Conservation (phyloP, 2,113 vertebrate species). For the Melanerpes aurifrons region DNA sequence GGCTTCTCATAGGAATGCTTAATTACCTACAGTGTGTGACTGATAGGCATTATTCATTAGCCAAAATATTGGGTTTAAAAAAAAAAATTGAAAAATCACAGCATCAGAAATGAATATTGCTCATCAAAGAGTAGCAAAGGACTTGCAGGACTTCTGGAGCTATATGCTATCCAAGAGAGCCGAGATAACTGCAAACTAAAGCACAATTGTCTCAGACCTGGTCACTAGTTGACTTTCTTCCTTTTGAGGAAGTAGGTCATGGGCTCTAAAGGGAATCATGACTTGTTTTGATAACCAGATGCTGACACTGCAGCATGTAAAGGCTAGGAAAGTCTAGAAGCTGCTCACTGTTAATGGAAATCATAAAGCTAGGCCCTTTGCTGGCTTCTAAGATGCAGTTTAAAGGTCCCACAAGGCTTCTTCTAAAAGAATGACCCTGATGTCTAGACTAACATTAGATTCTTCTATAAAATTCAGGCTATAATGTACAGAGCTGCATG, state of each 20-base stretch:
- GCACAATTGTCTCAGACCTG: background rate
- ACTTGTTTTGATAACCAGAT: background rate
- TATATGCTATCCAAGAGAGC: rapidly evolving
- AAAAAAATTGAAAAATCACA: background rate
- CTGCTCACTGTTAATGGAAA: background rate
- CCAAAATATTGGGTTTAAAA: background rate
- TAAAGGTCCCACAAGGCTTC: background rate
- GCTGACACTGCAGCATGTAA: background rate
- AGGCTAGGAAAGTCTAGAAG: background rate
- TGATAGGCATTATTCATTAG: background rate
- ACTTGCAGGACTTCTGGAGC: background rate
- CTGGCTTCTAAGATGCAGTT: background rate
- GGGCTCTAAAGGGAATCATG: background rate
- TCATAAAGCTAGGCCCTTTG: background rate
- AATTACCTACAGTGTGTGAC: background rate
- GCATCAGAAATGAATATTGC: background rate
- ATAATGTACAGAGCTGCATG: background rate
- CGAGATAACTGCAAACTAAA: background rate
- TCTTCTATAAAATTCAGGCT: conserved; percentile 1
- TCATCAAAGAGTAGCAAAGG: background rate
- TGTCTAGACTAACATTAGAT: conserved; percentile 21
- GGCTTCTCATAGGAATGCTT: background rate
- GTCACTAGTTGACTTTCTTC: background rate
- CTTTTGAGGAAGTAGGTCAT: background rate
- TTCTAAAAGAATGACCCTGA: background rate